phyloP scores from a whole-genome alignment of 2,888 invertebrate species.

The Macrophya annulata region DNA sequence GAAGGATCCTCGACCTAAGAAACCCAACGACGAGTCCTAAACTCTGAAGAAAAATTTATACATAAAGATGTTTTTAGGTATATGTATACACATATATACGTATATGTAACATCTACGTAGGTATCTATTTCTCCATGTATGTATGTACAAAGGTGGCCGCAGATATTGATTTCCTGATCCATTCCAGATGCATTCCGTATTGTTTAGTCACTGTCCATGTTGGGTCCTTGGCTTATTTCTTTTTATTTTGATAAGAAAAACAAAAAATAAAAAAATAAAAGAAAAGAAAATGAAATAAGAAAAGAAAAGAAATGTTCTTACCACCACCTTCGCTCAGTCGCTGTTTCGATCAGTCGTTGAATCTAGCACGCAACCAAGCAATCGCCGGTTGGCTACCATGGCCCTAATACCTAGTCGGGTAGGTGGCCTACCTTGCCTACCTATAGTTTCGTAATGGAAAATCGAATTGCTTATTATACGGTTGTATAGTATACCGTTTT shows the following conservation, averaged over 20 bases:
- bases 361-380: slow-evolving; percentile 52
- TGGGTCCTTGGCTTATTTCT: not conserved
- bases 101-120: no score
- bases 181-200: not conserved
- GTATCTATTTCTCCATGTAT: not conserved
- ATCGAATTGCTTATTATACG: slow-evolving; percentile 54
- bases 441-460: slow-evolving; percentile 51
- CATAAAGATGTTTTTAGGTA: slow-evolving; percentile 16
- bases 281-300: not conserved
- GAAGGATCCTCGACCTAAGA: slow-evolving; percentile 11
- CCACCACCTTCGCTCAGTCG: not conserved
- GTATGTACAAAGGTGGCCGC: not conserved
- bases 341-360: slow-evolving; percentile 51
- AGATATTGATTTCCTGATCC: not conserved
- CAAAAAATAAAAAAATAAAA: not conserved
- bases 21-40: slow-evolving; percentile 11
- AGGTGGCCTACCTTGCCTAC: slow-evolving; percentile 29
- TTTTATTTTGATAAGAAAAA: slow-evolving; percentile 16
- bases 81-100: no score
- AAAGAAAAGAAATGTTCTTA: not conserved
- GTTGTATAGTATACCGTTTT: slow-evolving; percentile 27
- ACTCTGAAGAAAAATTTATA: slow-evolving; percentile 27
- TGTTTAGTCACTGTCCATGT: not conserved
- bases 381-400: slow-evolving; percentile 37
- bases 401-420: slow-evolving; percentile 41